Percentiles rank a stretch among this genome's conserved stretches.
phyloP scores from a whole-genome alignment of 2,888 invertebrate species.

The Pyrgus malvae region DNA sequence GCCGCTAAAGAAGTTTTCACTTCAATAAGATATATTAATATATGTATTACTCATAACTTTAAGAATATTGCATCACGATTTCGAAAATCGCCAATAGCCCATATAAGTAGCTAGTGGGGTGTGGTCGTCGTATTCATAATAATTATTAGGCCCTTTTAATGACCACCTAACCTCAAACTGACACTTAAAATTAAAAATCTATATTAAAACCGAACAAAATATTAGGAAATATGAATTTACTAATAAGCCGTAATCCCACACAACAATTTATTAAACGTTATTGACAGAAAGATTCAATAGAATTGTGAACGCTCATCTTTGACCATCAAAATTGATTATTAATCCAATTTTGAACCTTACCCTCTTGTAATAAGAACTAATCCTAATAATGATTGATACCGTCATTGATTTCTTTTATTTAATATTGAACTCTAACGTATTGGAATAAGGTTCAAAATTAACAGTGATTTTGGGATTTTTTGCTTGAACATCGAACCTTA shows the following conservation, averaged over 20 bases:
- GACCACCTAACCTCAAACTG: neutral
- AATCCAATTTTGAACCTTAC: neutral
- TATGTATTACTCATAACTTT: too few species aligned
- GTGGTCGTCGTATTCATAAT: too few species aligned
- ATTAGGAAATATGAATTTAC: slow-evolving; percentile 16
- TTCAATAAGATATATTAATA: too few species aligned
- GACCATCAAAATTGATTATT: neutral
- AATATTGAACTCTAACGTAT: neutral
- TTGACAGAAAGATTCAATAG: slow-evolving; percentile 18
- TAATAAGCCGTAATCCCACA: slow-evolving; percentile 25
- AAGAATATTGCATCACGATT: too few species aligned
- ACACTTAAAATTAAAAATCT: neutral
- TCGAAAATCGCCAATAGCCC: too few species aligned
- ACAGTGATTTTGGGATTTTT: neutral
- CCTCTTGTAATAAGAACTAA: neutral
- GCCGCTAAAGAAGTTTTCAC: too few species aligned
- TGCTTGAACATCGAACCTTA: neutral
- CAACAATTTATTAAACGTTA: slow-evolving; percentile 23
- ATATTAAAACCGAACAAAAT: slow-evolving; percentile 15
- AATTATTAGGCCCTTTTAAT: too few species aligned
- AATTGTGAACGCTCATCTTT: slow-evolving; percentile 16
- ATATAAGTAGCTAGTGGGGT: too few species aligned
- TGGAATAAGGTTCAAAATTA: slow-evolving; percentile 10
- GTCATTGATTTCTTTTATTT: slow-evolving; percentile 8
- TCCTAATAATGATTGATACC: neutral